These are phyloP conservation scores for Hyaena hyaena DNA, from an alignment of 2,113 vertebrate species.

Conservation along the genomic window DNA sequence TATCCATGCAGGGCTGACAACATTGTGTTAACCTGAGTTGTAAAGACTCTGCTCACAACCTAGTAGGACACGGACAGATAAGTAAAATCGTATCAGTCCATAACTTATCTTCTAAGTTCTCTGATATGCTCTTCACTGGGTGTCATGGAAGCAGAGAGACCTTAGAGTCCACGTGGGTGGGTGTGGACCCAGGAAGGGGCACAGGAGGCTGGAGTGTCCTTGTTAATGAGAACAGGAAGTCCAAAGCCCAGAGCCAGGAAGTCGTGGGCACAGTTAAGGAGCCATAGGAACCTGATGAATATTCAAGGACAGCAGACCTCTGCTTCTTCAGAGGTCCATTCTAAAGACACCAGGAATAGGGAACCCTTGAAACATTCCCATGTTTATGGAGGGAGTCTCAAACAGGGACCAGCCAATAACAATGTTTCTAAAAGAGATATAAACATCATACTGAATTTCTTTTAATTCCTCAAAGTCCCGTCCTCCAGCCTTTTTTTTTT, in stretches of 20 bases:
- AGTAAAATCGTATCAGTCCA: background rate
- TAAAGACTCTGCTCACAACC: background rate
- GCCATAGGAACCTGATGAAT: background rate
- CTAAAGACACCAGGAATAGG: background rate
- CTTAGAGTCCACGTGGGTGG: background rate
- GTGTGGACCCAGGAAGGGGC: background rate
- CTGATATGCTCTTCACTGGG: background rate
- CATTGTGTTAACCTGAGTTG: background rate
- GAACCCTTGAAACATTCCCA: background rate
- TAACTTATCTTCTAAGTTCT: background rate
- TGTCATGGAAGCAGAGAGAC: background rate
- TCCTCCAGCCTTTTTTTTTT: too few relatives aligned
- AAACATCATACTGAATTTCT: background rate
- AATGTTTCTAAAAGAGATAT: background rate
- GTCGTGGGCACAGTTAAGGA: background rate
- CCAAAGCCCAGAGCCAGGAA: background rate
- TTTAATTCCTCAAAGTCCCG: background rate
- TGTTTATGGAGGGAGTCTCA: background rate
- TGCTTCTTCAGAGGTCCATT: background rate
- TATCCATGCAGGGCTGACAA: background rate
- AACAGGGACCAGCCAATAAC: background rate
- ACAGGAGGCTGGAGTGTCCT: background rate
- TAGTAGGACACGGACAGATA: background rate
- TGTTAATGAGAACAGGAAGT: constrained; percentile 33
- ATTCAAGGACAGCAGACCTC: background rate